phyloP scores from a whole-genome alignment of 2,113 vertebrate species.

The Porphyrio hochstetteri region DNA sequence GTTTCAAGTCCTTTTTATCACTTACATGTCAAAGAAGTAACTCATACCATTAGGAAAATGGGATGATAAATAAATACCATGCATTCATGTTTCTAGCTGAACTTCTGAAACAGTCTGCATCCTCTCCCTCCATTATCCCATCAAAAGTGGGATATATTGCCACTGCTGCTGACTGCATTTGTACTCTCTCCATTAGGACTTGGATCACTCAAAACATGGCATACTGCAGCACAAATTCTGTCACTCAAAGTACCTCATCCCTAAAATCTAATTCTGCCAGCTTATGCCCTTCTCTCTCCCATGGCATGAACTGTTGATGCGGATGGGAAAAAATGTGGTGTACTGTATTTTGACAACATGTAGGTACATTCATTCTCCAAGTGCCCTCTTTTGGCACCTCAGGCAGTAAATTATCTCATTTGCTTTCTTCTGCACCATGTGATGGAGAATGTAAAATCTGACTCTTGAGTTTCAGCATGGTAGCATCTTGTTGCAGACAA shows the following conservation, averaged over 20 bases:
- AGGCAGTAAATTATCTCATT: neutral
- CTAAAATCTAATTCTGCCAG: neutral
- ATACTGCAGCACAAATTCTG: neutral
- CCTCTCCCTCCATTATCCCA: neutral
- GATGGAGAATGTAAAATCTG: neutral
- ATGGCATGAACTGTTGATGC: fast-evolving
- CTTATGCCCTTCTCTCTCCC: neutral
- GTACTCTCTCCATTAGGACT: neutral
- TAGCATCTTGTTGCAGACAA: neutral
- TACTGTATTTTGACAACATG: neutral
- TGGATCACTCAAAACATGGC: neutral
- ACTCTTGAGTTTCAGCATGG: neutral
- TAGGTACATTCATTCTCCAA: neutral
- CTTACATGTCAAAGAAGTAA: neutral
- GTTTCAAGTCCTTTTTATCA: neutral
- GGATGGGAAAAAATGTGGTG: neutral
- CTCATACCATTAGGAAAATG: neutral
- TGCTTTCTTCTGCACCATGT: neutral
- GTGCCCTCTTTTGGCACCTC: neutral
- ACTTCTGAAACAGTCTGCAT: neutral
- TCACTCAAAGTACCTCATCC: neutral
- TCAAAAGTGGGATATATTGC: neutral
- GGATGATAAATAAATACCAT: neutral
- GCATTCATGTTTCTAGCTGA: neutral
- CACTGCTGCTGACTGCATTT: neutral